Conservation (phyloP, 1,140 invertebrate genomes). For the Cecropterus lyciades region DNA sequence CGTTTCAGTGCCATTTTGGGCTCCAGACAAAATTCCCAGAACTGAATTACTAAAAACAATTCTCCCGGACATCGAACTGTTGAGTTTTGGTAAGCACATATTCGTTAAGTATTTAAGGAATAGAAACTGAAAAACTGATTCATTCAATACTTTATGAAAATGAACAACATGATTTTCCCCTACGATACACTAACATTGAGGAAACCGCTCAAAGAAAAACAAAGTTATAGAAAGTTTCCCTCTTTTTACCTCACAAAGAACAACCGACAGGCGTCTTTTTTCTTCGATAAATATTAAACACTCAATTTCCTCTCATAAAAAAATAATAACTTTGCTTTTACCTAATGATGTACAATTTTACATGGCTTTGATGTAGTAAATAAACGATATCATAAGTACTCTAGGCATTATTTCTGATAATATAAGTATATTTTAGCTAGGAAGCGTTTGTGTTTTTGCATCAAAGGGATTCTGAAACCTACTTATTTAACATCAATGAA, state of each 20-base stretch:
- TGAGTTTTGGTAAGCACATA: conserved; percentile 16
- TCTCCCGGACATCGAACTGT: neutral
- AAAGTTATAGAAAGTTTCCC: no score
- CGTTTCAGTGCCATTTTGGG: conserved; percentile 20
- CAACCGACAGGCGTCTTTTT: neutral
- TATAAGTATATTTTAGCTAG: no score
- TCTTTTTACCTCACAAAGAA: no score
- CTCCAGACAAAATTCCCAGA: neutral
- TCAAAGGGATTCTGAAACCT: no score
- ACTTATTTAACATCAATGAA: no score
- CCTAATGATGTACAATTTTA: neutral
- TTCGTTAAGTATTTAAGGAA: neutral
- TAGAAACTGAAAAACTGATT: no score
- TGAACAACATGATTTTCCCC: no score
- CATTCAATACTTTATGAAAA: no score
- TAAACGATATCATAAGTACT: neutral
- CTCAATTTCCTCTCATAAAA: neutral
- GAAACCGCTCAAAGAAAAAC: no score
- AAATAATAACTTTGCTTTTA: neutral
- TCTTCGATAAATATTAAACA: conserved; percentile 1
- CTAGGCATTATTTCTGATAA: neutral
- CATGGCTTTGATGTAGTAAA: neutral
- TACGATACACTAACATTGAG: no score
- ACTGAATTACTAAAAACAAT: conserved; percentile 18
- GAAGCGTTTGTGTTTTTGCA: no score